Evolutionary conservation across 64 coral and sea anemone species (phyloP), one percentile per base, ranked within the genome.

Genomic region (Montipora cactus): DNA sequence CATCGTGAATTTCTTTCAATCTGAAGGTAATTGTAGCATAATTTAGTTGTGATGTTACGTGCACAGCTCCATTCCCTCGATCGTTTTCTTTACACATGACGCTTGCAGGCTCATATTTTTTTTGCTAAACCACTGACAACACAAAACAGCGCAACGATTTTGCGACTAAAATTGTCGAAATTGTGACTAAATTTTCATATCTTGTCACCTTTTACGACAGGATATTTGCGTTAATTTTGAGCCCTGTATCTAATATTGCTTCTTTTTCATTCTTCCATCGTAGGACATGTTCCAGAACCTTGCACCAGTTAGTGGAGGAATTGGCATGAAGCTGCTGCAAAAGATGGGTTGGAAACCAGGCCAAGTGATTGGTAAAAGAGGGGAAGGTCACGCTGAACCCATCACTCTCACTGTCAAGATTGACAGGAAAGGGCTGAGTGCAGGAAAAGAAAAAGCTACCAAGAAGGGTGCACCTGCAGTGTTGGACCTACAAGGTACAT

Each of bases 321-420:
- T 99, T 73, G 98, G 98, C 8, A 99, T 99, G 98, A 99, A 89
- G 48, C 95, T 99, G 15, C 95, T 99, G 23, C 95, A 96, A 52
- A 99, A 99, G 59, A 99, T 99, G 98, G 98, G 98, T 44, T 99
- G 98, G 98, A 87, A 89, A 59, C 98, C 98, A 47, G 98, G 98
- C n/a, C 98, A 99, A 57, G 98, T 96, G 4, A 90, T 99, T 66
- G 98, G 98, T n/a, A 99, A 96, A 47, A 96, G 95, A 64, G 98
- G 98, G 3, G 92, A 99, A 86, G 98, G 98, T 3, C 87, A 91
- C 61, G 89, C 88, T 4, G 98, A 99, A 76, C 98, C 98, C 18
- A 99, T 99, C 46, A 95, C 98, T 45, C 80, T 99, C 8, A 96
- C 88, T 81, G 98, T 99, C 18, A 99, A 99, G 74, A 92, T 95